Evolutionary conservation across 2,113 vertebrate species (phyloP), one percentile per base, ranked within the genome.

Genomic region (Anguilla rostrata): DNA sequence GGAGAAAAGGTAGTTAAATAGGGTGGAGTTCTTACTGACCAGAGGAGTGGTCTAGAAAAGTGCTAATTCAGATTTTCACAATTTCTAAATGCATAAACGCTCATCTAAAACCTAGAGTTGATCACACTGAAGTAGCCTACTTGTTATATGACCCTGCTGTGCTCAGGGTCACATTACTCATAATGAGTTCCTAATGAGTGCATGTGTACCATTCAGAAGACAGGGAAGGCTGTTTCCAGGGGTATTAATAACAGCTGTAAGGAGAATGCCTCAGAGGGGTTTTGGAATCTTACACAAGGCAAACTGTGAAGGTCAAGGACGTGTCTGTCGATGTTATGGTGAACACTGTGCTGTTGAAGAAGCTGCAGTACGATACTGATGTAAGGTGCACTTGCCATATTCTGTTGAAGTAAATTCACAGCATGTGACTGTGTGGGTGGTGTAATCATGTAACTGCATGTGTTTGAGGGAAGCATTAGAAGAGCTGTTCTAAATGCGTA

Each of bases 391-490:
- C 39, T 39, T 63, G 34, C 53, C 80, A 63, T 63, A 40, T 43
- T 78, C 66, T 83, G 40, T 87, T n/a, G 53, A 39, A 83, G 53
- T 46, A 86, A 56, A 75, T 66, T 82, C 39, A 88, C 56, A 75
- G 83, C 18, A n/a, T 81, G 34, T 39, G 78, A 83, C 60, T 83
- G 53, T 84, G 84, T 86, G 75, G 83, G 84, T 87, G 82, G 86
- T 81, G 43, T 79, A 41, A 86, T 83, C 63, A 80, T 40, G 53
- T 87, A 84, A 87, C 43, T 18, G 22, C 39, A 79, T 75, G 49
- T 60, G 40, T 16, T 26, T 22, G 49, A 43, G 56, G 29, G 46
- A 71, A 49, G 83, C 18, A 22, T 34, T 16, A 15, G 40, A 18
- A 4, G 39, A 66, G 40, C 14, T 8, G 29, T 29, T 41, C 43